Percentiles rank a stretch among this genome's conserved stretches.
Evolutionary conservation across 2,888 invertebrate species (phyloP).

Genomic region (Sinotaia quadrata): DNA sequence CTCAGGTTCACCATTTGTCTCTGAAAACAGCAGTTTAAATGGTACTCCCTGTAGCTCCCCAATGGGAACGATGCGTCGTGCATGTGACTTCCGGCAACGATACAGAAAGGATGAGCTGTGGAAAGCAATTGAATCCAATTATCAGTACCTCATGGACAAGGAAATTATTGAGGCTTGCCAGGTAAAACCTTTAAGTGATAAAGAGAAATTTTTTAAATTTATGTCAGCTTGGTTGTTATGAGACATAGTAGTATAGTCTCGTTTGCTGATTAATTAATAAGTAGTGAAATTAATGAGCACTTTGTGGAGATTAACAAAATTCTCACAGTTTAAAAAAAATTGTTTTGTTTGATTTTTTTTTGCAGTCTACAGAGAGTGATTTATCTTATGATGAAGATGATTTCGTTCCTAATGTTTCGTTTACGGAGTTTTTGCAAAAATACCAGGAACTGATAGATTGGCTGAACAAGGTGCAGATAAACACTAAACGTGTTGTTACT

Average conservation of each 20-base stretch:
- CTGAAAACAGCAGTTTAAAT: conserved; percentile 28
- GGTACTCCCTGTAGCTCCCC: conserved; percentile 53
- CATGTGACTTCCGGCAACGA: conserved; percentile 61
- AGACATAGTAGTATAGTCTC: too few relatives aligned
- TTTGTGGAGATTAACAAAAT: too few relatives aligned
- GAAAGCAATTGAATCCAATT: conserved; percentile 91
- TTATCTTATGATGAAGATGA: conserved; percentile 79
- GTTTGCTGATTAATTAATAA: too few relatives aligned
- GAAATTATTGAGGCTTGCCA: conserved; percentile 91
- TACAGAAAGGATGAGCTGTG: conserved; percentile 86
- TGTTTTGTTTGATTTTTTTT: conserved; percentile 8
- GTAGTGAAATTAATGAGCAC: too few relatives aligned
- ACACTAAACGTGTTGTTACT: conserved; percentile 56
- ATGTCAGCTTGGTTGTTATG: too few relatives aligned
- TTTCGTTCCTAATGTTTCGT: conserved; percentile 79
- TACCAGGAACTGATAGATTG: conserved; percentile 87
- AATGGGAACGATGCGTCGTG: conserved; percentile 51
- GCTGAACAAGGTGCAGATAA: conserved; percentile 83
- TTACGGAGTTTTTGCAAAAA: conserved; percentile 83
- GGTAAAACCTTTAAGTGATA: too few relatives aligned
- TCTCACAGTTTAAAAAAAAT: neutral
- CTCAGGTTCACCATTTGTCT: conserved; percentile 53
- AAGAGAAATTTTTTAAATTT: too few relatives aligned
- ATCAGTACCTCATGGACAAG: conserved; percentile 95
- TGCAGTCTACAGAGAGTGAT: conserved; percentile 74